Percentiles rank a stretch among this genome's conserved stretches.
Evolutionary conservation across 2,113 vertebrate species (phyloP).

Genomic region (Lichenostomus cassidix): DNA sequence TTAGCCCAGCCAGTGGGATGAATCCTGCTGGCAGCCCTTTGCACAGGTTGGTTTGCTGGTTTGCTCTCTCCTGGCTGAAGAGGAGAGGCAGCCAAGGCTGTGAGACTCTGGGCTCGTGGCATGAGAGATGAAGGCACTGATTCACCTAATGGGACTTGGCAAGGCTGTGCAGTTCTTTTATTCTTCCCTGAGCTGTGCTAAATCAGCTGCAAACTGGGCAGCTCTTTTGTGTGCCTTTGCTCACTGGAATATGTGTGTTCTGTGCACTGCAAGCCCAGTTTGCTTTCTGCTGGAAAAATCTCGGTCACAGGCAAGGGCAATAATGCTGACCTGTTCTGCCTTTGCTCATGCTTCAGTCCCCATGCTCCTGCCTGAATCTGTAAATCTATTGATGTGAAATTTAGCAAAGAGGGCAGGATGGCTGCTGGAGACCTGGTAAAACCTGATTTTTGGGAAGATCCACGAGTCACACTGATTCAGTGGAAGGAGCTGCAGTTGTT

Average conservation of each 20-base stretch:
- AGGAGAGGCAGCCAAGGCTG: background rate
- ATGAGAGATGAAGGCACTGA: background rate
- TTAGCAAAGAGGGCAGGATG: background rate
- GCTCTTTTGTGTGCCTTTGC: background rate
- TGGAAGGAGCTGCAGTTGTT: background rate
- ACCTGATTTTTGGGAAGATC: background rate
- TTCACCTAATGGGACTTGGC: constrained; percentile 19
- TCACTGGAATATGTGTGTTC: background rate
- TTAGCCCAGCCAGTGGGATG: background rate
- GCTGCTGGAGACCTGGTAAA: background rate
- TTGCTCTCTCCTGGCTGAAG: background rate
- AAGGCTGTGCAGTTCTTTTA: background rate
- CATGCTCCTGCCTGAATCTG: background rate
- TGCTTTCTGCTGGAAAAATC: background rate
- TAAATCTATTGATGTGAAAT: background rate
- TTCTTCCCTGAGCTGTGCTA: constrained; percentile 13
- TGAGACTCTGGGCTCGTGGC: background rate
- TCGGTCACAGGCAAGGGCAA: background rate
- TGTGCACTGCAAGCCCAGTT: background rate
- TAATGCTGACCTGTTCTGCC: background rate
- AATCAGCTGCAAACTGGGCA: constrained; percentile 37
- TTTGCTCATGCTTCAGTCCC: background rate
- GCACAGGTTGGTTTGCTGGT: background rate
- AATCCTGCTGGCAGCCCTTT: background rate
- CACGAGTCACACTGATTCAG: fast-evolving